Evolutionary conservation across 2,113 vertebrate species (phyloP), one percentile per base, ranked within the genome.

Genomic region (Bubo bubo): DNA sequence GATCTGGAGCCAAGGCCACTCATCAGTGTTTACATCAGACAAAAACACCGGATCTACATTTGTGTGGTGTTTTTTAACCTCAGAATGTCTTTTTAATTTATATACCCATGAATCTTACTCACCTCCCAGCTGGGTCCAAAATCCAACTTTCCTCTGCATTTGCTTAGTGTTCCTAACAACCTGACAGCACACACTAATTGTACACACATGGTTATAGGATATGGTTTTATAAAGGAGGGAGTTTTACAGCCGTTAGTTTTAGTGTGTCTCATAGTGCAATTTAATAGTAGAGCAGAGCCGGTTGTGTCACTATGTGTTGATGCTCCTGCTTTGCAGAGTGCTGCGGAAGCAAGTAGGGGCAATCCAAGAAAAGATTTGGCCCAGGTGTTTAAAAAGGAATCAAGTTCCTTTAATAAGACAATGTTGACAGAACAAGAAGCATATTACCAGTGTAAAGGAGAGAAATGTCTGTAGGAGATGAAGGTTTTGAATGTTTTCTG

Each of bases 21-120:
- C 60, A 92, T 58, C 70, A 96, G 47, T 70, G 27, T 93, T 94
- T 90, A 76, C 27, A 45, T 30, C 5, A 4, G 34, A 52, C 7
- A 68, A 94, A 66, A 96, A 17, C 58, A 52, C 16, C 2, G 1
- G 35, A 84, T 80, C 56, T 97, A 76, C 10, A 24, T 97, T 88
- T 79, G 43, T 34, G 39, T 50, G 77, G 4, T 0, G 0, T 4
- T 49, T 92, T 41, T 80, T 88, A 74, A 89, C 76, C 76, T 97
- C 91, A 67, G 75, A 87, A 93, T 77, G 41, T 95, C 41, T 66
- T 79, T 80, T 60, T 64, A 85, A 91, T 93, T 90, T 58, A 71
- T 74, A 71, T 13, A 84, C 13, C 5, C 20, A 2, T 79, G 80
- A 79, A 81, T 93, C 68, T 90, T 82, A 62, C 49, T 86, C 28